Evolutionary conservation across 35 echinoderm and acorn worm species (phyloP).

Genomic region (Ptychodera flava): DNA sequence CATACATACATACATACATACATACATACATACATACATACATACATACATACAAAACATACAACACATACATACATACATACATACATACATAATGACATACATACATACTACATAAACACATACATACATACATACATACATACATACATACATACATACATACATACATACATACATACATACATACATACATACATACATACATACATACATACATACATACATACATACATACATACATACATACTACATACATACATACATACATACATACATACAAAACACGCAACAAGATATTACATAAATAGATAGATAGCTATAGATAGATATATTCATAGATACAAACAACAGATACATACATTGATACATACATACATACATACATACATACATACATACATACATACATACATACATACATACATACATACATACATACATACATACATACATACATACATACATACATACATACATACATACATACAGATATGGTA

Average conservation of each 20-base stretch:
- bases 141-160: background rate
- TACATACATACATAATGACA: background rate
- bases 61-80: background rate
- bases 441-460: background rate
- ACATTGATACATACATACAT: background rate
- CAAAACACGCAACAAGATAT: no score
- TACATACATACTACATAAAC: background rate
- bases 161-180: background rate
- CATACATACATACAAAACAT: background rate
- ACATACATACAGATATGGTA: background rate
- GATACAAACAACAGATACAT: background rate
- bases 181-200: background rate
- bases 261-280: constrained; percentile 2
- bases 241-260: background rate
- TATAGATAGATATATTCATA: background rate
- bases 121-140: constrained; percentile 2
- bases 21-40: background rate
- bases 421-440: background rate
- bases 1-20: background rate
- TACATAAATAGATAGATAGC: background rate
- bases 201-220: background rate
- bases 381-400: background rate
- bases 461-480: constrained; percentile 2
- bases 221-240: background rate
- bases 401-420: background rate